phyloP scores from a whole-genome alignment of 2,888 invertebrate genomes.

The Callyntrura sp. region DNA sequence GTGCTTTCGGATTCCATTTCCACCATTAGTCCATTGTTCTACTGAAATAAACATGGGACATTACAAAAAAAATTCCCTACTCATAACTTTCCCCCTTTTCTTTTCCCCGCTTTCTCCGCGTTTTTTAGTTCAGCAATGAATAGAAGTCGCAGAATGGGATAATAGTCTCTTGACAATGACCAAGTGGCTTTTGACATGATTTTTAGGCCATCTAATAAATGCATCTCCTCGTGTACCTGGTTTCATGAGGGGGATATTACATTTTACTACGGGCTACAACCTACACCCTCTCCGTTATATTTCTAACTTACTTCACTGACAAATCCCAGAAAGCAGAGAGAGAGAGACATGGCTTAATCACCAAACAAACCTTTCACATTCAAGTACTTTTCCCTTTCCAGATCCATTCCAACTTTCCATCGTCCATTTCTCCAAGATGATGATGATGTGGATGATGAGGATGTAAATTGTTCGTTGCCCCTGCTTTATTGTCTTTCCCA shows the following conservation, averaged over 20 bases:
- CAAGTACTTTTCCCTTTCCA: slow-evolving; percentile 1
- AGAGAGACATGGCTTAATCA: background rate
- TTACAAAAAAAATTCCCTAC: slow-evolving; percentile 11
- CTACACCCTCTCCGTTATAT: background rate
- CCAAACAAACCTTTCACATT: background rate
- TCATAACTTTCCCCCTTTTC: slow-evolving; percentile 8
- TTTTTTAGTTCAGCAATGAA: slow-evolving; percentile 17
- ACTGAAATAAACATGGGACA: background rate
- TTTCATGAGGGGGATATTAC: no score
- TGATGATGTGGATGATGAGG: background rate
- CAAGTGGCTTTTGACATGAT: slow-evolving; percentile 50
- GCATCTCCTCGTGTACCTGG: no score
- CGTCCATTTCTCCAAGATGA: background rate
- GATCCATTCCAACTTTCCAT: background rate
- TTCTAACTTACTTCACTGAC: background rate
- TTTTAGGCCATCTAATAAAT: slow-evolving; percentile 7
- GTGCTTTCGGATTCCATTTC: background rate
- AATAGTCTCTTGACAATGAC: slow-evolving; percentile 29
- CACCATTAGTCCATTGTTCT: background rate
- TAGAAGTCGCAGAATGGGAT: background rate
- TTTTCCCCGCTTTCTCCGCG: background rate
- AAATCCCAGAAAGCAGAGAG: background rate
- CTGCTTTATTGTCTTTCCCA: background rate
- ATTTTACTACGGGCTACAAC: no score
- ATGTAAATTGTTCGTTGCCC: slow-evolving; percentile 29